Conservation (phyloP, 2,888 invertebrate genomes). For the Agrochola macilenta region DNA sequence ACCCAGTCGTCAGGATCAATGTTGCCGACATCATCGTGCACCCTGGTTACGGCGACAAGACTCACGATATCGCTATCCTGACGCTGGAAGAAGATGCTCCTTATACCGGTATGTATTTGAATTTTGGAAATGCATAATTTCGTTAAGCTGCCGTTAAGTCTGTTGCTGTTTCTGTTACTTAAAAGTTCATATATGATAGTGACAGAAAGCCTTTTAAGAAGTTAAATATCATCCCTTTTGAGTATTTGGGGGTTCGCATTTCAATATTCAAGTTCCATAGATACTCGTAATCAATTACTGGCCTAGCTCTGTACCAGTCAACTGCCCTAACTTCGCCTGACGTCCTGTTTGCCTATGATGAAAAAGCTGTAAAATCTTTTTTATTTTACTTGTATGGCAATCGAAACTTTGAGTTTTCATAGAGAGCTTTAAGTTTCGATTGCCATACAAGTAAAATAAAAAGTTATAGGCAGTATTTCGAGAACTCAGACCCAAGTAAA, state of each 20-base stretch:
- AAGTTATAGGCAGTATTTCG: neutral
- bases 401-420: too few relatives aligned
- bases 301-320: too few relatives aligned
- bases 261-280: neutral
- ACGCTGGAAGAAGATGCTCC: constrained; percentile 70
- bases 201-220: neutral
- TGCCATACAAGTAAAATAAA: too few relatives aligned
- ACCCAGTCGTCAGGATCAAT: constrained; percentile 58
- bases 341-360: too few relatives aligned
- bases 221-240: too few relatives aligned
- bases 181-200: neutral
- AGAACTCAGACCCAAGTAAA: neutral
- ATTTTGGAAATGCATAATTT: neutral
- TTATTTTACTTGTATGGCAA: too few relatives aligned
- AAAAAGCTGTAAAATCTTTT: too few relatives aligned
- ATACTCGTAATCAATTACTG: neutral
- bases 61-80: constrained; percentile 76
- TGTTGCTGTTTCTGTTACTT: neutral
- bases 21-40: constrained; percentile 63
- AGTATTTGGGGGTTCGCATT: neutral
- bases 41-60: constrained; percentile 65
- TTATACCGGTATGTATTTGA: constrained; percentile 72
- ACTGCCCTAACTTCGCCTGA: too few relatives aligned
- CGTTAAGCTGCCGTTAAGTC: neutral
- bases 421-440: too few relatives aligned